These are phyloP conservation scores for Montipora capitata DNA, from an alignment of 92 coral and sea anemone species.

Conservation along the genomic window DNA sequence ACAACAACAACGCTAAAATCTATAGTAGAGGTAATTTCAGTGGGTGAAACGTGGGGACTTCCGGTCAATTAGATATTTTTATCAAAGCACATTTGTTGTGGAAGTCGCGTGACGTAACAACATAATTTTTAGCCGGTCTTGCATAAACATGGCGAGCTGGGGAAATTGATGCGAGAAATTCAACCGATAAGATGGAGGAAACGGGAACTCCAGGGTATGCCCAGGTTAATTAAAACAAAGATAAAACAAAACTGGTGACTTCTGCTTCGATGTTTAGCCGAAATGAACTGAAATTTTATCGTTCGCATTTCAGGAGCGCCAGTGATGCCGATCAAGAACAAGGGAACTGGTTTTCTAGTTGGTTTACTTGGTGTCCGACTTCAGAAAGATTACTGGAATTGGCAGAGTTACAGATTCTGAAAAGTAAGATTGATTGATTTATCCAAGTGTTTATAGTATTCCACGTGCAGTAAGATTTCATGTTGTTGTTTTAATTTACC, in stretches of 20 bases:
- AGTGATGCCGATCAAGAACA: neutral
- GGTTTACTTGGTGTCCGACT: slow-evolving; percentile 99
- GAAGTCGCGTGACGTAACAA: slow-evolving; percentile 50
- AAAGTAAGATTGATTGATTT: slow-evolving; percentile 68
- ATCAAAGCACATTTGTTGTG: slow-evolving; percentile 11
- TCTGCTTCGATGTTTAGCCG: neutral
- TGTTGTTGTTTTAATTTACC: neutral
- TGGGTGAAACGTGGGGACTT: neutral
- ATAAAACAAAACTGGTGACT: neutral
- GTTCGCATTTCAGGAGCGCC: neutral
- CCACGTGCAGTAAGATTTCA: neutral
- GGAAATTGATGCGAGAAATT: neutral
- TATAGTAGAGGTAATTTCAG: too few species aligned
- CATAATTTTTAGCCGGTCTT: neutral
- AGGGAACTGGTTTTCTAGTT: slow-evolving; percentile 53
- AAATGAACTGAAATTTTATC: neutral
- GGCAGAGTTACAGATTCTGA: slow-evolving; percentile 89
- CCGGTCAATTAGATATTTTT: neutral
- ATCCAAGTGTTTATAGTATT: neutral
- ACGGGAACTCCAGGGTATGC: slow-evolving; percentile 34
- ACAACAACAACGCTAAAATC: too few species aligned
- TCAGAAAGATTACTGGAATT: slow-evolving; percentile 87
- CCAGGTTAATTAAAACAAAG: neutral
- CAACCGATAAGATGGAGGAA: slow-evolving; percentile 21
- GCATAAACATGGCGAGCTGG: neutral